Conservation (phyloP, 2,113 vertebrate genomes). For the Salvelinus alpinus region DNA sequence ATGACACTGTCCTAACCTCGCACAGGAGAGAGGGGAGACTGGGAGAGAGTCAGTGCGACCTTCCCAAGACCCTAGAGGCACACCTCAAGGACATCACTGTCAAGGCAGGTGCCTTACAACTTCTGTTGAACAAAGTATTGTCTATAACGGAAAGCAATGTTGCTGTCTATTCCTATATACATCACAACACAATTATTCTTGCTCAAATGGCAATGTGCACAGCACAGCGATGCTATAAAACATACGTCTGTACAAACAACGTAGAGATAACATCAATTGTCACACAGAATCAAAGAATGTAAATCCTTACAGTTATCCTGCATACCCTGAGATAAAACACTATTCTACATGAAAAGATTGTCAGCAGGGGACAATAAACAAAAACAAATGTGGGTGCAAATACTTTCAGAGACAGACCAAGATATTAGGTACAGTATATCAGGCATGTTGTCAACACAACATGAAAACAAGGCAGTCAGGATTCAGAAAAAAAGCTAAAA, state of each 20-base stretch:
- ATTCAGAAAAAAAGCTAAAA: constrained; percentile 55
- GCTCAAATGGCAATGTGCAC: not conserved
- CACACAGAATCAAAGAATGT: not conserved
- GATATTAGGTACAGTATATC: not conserved
- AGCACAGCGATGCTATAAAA: not conserved
- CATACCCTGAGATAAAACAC: too few relatives aligned
- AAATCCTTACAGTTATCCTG: not conserved
- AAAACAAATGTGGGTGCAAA: not conserved
- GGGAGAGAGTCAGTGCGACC: not conserved
- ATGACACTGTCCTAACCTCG: too few relatives aligned
- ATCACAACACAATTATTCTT: not conserved
- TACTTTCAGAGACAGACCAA: not conserved
- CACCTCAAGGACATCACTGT: too few relatives aligned
- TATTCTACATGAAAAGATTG: too few relatives aligned
- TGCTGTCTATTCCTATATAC: not conserved
- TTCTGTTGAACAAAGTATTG: too few relatives aligned
- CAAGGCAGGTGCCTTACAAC: too few relatives aligned
- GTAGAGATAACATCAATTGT: not conserved
- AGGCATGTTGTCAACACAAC: not conserved
- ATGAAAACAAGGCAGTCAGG: constrained; percentile 42
- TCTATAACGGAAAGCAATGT: not conserved
- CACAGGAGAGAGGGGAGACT: not conserved
- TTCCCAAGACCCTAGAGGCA: not conserved
- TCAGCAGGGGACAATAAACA: too few relatives aligned
- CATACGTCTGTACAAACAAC: not conserved